phyloP scores from a whole-genome alignment of 2,113 vertebrate genomes.

The Pithys albifrons region DNA sequence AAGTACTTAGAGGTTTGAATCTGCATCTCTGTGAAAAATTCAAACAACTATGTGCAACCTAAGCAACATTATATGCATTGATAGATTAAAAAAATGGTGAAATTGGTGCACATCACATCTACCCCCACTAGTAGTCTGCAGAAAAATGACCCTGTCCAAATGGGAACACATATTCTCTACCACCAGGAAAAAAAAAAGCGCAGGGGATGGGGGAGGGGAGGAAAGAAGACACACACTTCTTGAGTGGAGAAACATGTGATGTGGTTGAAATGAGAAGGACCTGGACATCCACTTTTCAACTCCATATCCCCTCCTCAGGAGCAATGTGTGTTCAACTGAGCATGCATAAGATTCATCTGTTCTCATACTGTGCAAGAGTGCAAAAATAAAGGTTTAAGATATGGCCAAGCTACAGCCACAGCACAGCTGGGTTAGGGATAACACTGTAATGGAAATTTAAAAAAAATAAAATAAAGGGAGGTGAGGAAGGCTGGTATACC shows the following conservation, averaged over 20 bases:
- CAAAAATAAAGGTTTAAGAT: not conserved
- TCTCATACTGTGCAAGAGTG: not conserved
- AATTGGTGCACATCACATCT: not conserved
- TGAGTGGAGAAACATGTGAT: not conserved
- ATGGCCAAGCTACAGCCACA: not conserved
- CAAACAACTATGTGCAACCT: not conserved
- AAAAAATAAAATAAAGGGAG: not conserved
- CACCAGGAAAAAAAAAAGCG: not conserved
- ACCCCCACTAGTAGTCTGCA: not conserved
- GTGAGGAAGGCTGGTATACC: not conserved
- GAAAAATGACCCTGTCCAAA: not conserved
- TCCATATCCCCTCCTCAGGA: not conserved
- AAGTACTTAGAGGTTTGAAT: not conserved
- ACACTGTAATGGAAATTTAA: not conserved
- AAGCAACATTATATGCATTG: not conserved
- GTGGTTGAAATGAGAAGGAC: not conserved
- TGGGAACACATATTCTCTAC: not conserved
- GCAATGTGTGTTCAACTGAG: not conserved
- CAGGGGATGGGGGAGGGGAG: too few species aligned
- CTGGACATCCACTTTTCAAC: not conserved
- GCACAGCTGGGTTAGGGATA: not conserved
- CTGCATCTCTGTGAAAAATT: not conserved
- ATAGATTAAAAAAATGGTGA: not conserved
- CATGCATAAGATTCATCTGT: not conserved
- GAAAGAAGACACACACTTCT: not conserved